phyloP scores from a whole-genome alignment of 1,140 invertebrate species.

The Bathynomus jamesi region DNA sequence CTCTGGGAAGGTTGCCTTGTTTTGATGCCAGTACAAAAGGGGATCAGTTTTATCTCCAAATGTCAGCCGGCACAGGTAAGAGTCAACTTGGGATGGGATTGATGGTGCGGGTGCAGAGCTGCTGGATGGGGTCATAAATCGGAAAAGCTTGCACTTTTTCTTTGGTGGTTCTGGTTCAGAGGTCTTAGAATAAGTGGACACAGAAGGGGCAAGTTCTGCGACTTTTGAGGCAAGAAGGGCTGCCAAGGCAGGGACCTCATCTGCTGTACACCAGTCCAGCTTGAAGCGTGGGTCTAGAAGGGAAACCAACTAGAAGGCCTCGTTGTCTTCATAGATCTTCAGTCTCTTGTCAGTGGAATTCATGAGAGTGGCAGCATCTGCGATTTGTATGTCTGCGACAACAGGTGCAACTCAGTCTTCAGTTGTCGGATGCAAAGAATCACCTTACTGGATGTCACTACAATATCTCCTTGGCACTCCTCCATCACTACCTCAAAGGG shows the following conservation, averaged over 20 bases:
- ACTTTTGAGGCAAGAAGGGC: too few relatives aligned
- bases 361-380: slow-evolving; percentile 15
- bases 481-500: slow-evolving; percentile 14
- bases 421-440: slow-evolving; percentile 15
- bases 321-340: slow-evolving; percentile 12
- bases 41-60: slow-evolving; percentile 7
- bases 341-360: too few relatives aligned
- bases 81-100: not conserved
- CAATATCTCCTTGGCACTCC: slow-evolving; percentile 7
- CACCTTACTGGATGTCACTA: slow-evolving; percentile 9
- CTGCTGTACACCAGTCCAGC: slow-evolving; percentile 15
- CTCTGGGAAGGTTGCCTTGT: slow-evolving; percentile 5
- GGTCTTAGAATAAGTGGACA: too few relatives aligned
- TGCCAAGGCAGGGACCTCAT: slow-evolving; percentile 6
- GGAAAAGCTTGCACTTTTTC: too few relatives aligned
- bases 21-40: slow-evolving; percentile 17
- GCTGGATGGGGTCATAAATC: not conserved
- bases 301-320: too few relatives aligned
- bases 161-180: too few relatives aligned
- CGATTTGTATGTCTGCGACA: slow-evolving; percentile 10
- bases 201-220: too few relatives aligned
- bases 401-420: slow-evolving; percentile 14
- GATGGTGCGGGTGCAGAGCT: not conserved
- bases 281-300: too few relatives aligned
- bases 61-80: slow-evolving; percentile 16